A percentile compares a stretch with the other conserved stretches of the same genome.
Evolutionary conservation across 2,888 invertebrate species (phyloP).

Genomic region (Tipula confusa): DNA sequence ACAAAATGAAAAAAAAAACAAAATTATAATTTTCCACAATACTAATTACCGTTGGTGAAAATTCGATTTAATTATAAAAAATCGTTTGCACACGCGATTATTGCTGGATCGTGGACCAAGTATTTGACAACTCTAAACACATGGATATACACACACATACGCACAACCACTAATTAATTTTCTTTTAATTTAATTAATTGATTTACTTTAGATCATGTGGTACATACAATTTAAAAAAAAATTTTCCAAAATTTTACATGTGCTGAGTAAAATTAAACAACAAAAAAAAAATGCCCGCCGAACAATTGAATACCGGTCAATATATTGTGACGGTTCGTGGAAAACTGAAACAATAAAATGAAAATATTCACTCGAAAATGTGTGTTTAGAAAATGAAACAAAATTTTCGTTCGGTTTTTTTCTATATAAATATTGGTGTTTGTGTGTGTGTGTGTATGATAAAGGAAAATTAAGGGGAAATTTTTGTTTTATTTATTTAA

Average conservation of each 20-base stretch:
- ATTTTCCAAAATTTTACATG: too few relatives aligned
- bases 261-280: too few relatives aligned
- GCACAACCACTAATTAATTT: background rate
- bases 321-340: background rate
- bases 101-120: too few relatives aligned
- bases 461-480: slow-evolving; percentile 3
- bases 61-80: too few relatives aligned
- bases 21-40: background rate
- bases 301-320: background rate
- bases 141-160: background rate
- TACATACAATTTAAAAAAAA: too few relatives aligned
- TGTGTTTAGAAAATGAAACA: background rate
- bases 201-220: too few relatives aligned
- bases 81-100: too few relatives aligned
- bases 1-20: too few relatives aligned
- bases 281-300: background rate
- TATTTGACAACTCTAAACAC: background rate
- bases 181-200: too few relatives aligned
- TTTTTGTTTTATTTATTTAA: background rate
- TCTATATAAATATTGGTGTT: background rate
- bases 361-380: background rate
- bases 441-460: background rate
- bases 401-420: background rate
- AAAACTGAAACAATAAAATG: background rate
- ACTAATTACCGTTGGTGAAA: too few relatives aligned